Evolutionary conservation across 1,140 invertebrate genomes (phyloP).

Genomic region (Lethrus apterus): DNA sequence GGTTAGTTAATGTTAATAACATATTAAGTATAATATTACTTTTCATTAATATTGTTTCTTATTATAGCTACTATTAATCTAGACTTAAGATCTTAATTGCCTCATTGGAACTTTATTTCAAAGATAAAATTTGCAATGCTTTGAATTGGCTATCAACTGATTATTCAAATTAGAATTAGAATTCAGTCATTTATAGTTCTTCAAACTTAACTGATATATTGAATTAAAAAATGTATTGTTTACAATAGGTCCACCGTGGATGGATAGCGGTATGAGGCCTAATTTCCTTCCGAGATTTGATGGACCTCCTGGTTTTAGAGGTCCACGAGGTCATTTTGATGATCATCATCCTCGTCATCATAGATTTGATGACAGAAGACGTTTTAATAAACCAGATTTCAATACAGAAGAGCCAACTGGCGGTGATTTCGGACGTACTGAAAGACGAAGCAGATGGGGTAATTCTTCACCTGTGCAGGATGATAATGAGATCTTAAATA

Average conservation of each 20-base stretch:
- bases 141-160: no score
- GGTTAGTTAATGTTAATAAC: constrained; percentile 19
- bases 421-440: constrained; percentile 9
- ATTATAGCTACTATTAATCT: no score
- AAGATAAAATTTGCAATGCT: no score
- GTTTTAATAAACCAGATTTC: constrained; percentile 15
- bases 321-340: constrained; percentile 15
- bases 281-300: constrained; percentile 33
- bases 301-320: constrained; percentile 26
- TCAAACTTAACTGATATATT: no score
- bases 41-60: constrained; percentile 1
- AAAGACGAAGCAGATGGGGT: constrained; percentile 19
- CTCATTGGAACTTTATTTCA: no score
- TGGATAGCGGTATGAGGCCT: constrained; percentile 24
- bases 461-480: constrained; percentile 1
- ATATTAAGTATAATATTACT: constrained; percentile 11
- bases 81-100: no score
- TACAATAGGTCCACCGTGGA: constrained; percentile 29
- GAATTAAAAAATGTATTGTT: no score
- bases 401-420: constrained; percentile 10
- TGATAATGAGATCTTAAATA: constrained; percentile 4
- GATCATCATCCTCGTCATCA: constrained; percentile 15
- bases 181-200: no score
- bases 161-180: no score
- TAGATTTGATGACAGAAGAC: constrained; percentile 24